Evolutionary conservation across 2,113 vertebrate species (phyloP).

Genomic region (Misgurnus mizolepis): DNA sequence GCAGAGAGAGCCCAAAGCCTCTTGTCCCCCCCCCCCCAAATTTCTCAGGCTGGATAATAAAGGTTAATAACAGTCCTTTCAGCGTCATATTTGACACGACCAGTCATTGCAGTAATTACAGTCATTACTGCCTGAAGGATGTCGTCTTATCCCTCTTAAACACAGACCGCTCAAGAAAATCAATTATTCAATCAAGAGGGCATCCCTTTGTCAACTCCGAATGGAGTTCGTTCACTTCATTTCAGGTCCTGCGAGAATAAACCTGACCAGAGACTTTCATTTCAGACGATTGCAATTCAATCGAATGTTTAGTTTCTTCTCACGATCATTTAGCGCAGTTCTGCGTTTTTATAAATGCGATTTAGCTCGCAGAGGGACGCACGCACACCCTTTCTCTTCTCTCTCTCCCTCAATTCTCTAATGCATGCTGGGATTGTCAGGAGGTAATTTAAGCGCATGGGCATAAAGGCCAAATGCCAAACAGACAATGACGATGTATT

Average conservation of each 20-base stretch:
- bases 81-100: slow-evolving; percentile 98
- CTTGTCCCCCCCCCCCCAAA: slow-evolving; percentile 18
- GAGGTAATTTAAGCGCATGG: slow-evolving; percentile 81
- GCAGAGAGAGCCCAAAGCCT: slow-evolving; percentile 56
- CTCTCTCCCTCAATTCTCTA: slow-evolving; percentile 62
- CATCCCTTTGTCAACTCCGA: slow-evolving; percentile 76
- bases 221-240: slow-evolving; percentile 90
- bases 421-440: slow-evolving; percentile 79
- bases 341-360: slow-evolving; percentile 71
- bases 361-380: slow-evolving; percentile 48
- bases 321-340: slow-evolving; percentile 76
- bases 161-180: slow-evolving; percentile 91
- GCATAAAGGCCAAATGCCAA: slow-evolving; percentile 82
- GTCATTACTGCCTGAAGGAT: slow-evolving; percentile 97
- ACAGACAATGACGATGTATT: slow-evolving; percentile 77
- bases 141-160: slow-evolving; percentile 99
- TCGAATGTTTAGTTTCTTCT: slow-evolving; percentile 80
- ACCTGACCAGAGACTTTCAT: slow-evolving; percentile 77
- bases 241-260: slow-evolving; percentile 82
- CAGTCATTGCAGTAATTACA: slow-evolving; percentile 93
- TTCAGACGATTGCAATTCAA: slow-evolving; percentile 75
- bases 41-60: slow-evolving; percentile 75
- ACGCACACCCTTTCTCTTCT: slow-evolving; percentile 63
- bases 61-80: slow-evolving; percentile 99
- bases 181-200: slow-evolving; percentile 99